Conservation (phyloP, 2,113 vertebrate genomes). For the Smithornis capensis region DNA sequence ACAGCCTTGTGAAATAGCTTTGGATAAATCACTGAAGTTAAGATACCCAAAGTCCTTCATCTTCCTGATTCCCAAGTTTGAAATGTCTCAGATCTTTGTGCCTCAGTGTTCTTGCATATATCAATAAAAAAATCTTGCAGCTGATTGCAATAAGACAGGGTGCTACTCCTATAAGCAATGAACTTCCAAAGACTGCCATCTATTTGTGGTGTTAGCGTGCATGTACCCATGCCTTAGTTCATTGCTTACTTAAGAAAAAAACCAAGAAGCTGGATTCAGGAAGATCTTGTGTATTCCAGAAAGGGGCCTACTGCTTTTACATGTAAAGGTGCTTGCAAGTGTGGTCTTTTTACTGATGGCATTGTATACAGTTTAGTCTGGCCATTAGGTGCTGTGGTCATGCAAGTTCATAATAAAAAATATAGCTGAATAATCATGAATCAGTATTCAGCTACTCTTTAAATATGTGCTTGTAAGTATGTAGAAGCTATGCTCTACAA, state of each 20-base stretch:
- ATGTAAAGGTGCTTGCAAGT: neutral
- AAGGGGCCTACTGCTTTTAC: neutral
- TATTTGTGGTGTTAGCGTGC: neutral
- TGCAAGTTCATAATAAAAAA: neutral
- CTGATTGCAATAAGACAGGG: neutral
- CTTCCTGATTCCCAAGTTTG: neutral
- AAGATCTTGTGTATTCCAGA: neutral
- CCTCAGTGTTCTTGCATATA: accelerated
- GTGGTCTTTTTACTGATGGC: neutral
- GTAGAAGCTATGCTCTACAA: neutral
- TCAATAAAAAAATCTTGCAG: neutral
- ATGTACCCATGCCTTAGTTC: neutral
- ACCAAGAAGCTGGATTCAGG: neutral
- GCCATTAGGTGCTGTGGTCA: neutral
- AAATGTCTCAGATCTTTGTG: neutral
- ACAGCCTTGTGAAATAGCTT: neutral
- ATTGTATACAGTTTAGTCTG: neutral
- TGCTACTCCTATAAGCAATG: neutral
- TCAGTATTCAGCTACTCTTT: neutral
- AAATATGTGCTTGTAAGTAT: neutral
- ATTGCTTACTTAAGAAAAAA: neutral
- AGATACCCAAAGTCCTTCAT: neutral
- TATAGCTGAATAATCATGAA: neutral
- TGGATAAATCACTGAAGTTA: neutral
- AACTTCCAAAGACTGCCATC: neutral